These are phyloP conservation scores for Dasysyrphus tricinctus DNA, from an alignment of 2,888 invertebrate genomes.

Conservation along the genomic window DNA sequence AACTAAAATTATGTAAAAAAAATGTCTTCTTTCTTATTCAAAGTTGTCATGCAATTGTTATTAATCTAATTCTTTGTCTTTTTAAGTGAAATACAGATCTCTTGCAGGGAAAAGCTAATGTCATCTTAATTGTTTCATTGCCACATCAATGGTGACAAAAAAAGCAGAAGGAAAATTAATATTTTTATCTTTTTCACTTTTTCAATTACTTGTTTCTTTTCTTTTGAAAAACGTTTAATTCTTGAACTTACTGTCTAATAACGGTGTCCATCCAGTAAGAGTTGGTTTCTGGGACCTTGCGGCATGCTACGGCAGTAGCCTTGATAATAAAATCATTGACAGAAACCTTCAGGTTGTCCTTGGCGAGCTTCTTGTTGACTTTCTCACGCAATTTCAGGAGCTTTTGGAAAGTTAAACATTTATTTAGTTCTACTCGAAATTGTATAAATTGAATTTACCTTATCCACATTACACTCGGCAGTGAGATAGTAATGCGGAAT, in stretches of 20 bases:
- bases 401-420: constrained; percentile 72
- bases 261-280: constrained; percentile 97
- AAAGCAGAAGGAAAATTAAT: too few relatives aligned
- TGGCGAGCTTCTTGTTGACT: constrained; percentile 91
- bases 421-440: background rate
- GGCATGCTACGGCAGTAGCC: constrained; percentile 94
- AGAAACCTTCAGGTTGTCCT: constrained; percentile 93
- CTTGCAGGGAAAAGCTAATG: too few relatives aligned
- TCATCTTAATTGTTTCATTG: too few relatives aligned
- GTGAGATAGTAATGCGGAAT: constrained; percentile 99
- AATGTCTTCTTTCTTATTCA: too few relatives aligned
- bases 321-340: constrained; percentile 98
- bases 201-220: too few relatives aligned
- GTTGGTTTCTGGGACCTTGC: constrained; percentile 96
- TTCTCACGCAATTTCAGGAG: constrained; percentile 88
- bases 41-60: too few relatives aligned
- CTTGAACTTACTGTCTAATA: constrained; percentile 93
- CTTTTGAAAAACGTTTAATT: background rate
- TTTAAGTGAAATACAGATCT: too few relatives aligned
- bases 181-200: too few relatives aligned
- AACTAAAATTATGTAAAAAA: too few relatives aligned
- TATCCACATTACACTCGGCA: constrained; percentile 93
- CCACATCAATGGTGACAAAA: too few relatives aligned
- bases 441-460: constrained; percentile 82
- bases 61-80: too few relatives aligned